Conservation (phyloP, 1,140 invertebrate genomes). For the Teleogryllus occipitalis region DNA sequence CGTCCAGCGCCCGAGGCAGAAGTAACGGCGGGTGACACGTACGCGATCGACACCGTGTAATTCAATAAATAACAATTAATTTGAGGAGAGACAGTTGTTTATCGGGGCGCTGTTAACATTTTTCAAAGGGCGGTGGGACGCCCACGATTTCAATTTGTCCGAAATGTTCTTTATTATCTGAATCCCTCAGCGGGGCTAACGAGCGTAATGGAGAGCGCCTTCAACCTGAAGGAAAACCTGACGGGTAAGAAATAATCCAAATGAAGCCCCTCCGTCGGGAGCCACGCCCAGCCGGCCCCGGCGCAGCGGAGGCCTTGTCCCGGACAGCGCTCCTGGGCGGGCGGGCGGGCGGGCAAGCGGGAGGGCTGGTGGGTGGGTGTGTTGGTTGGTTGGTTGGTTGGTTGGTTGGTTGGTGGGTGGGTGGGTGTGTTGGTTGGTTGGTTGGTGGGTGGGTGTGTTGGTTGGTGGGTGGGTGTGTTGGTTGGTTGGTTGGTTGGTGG, state of each 20-base stretch:
- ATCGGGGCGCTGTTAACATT: background rate
- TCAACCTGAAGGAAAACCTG: background rate
- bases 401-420: too few relatives aligned
- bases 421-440: too few relatives aligned
- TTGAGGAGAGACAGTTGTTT: background rate
- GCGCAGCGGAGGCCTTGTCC: too few relatives aligned
- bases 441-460: too few relatives aligned
- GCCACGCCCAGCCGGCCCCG: background rate
- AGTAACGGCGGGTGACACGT: too few relatives aligned
- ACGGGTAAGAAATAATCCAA: constrained; percentile 4
- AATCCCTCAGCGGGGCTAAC: background rate
- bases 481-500: too few relatives aligned
- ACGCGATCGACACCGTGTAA: background rate
- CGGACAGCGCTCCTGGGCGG: too few relatives aligned
- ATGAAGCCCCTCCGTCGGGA: background rate
- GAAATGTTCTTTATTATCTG: background rate
- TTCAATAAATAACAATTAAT: constrained; percentile 1
- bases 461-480: too few relatives aligned
- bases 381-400: too few relatives aligned
- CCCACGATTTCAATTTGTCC: background rate
- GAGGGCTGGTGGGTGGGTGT: too few relatives aligned
- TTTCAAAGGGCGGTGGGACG: background rate
- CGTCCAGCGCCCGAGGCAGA: too few relatives aligned
- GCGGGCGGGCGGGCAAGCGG: too few relatives aligned
- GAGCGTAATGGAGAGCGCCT: background rate